Evolutionary conservation across 2,888 invertebrate genomes (phyloP).

Genomic region (Heteromyza rotundicornis): DNA sequence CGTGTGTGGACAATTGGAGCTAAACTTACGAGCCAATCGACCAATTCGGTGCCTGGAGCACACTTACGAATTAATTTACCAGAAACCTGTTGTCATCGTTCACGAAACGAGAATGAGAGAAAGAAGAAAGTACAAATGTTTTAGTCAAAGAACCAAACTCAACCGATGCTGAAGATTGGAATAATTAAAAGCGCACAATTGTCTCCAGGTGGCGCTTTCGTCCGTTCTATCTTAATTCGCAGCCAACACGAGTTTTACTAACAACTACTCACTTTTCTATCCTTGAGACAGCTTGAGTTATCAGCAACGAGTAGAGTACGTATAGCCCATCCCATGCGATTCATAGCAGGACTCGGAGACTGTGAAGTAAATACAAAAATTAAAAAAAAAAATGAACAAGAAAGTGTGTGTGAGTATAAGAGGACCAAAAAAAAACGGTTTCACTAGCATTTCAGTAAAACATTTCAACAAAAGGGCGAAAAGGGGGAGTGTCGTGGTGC

Average conservation of each 20-base stretch:
- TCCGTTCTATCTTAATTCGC: no score
- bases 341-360: constrained; percentile 71
- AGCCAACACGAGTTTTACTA: not conserved
- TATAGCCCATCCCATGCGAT: constrained; percentile 73
- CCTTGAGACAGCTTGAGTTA: constrained; percentile 69
- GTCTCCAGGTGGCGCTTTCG: no score
- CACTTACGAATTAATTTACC: constrained; percentile 71
- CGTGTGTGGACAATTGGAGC: constrained; percentile 70
- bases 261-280: constrained; percentile 66
- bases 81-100: constrained; percentile 62
- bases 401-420: no score
- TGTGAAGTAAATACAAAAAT: constrained; percentile 41
- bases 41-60: constrained; percentile 80
- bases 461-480: no score
- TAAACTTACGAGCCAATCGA: constrained; percentile 77
- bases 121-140: not conserved
- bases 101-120: not conserved
- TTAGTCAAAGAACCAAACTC: no score
- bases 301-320: constrained; percentile 72
- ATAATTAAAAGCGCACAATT: not conserved
- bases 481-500: no score
- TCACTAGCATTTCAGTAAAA: not conserved
- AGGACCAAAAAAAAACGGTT: no score
- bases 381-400: not conserved
- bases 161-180: no score